phyloP scores from a whole-genome alignment of 1,140 invertebrate genomes.

The Drosophila busckii region DNA sequence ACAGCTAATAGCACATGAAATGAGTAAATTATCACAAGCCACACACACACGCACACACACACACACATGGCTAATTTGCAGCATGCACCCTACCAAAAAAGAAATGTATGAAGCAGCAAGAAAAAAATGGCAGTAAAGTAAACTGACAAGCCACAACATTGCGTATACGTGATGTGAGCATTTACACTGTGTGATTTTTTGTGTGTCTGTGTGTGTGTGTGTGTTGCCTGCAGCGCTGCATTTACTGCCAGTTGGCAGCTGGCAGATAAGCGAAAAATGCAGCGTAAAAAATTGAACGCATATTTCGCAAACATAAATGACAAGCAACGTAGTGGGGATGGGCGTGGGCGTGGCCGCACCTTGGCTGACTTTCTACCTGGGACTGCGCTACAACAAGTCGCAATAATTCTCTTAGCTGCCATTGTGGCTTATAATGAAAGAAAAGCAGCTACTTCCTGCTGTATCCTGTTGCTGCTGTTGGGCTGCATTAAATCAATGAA shows the following conservation, averaged over 20 bases:
- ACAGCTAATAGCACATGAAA: constrained; percentile 73
- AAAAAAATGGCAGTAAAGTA: no score
- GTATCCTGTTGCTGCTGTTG: constrained; percentile 35
- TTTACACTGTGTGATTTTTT: constrained; percentile 38
- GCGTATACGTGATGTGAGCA: constrained; percentile 67
- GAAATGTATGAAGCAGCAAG: no score
- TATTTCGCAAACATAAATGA: constrained; percentile 71
- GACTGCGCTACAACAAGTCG: constrained; percentile 69
- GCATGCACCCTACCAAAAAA: constrained; percentile 40
- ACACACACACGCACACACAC: constrained; percentile 1
- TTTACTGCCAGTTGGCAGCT: constrained; percentile 43
- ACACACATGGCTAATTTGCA: constrained; percentile 58
- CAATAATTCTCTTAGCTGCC: constrained; percentile 64
- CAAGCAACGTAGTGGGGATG: constrained; percentile 18
- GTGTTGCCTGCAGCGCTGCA: neutral
- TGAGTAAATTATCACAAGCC: constrained; percentile 69
- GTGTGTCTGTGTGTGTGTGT: neutral
- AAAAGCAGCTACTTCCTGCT: constrained; percentile 14
- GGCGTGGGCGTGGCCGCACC: no score
- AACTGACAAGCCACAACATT: constrained; percentile 70
- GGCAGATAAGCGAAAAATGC: constrained; percentile 66
- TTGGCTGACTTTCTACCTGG: no score
- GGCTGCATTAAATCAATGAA: constrained; percentile 71
- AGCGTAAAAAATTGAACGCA: constrained; percentile 74
- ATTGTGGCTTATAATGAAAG: constrained; percentile 25